A percentile compares a stretch with the other conserved stretches of the same genome.
These are phyloP conservation scores for Schizotus pectinicornis DNA, from an alignment of 2,888 invertebrate genomes.

Conservation along the genomic window DNA sequence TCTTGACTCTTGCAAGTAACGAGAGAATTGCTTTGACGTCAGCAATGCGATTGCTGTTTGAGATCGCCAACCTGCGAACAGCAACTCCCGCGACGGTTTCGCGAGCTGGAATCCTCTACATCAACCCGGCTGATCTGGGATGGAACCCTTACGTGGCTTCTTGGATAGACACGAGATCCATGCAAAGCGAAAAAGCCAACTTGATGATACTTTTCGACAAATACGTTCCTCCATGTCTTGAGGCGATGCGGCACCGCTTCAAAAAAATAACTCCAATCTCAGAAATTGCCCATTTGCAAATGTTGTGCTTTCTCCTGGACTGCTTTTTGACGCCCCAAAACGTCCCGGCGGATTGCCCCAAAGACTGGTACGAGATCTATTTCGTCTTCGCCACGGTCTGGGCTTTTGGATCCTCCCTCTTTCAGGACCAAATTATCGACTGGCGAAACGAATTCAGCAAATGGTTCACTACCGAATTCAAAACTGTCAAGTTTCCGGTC, in stretches of 20 bases:
- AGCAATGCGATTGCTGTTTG: slow-evolving; percentile 90
- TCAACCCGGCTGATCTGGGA: slow-evolving; percentile 92
- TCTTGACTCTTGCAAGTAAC: slow-evolving; percentile 90
- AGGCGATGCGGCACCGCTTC: slow-evolving; percentile 74
- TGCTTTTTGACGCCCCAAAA: slow-evolving; percentile 81
- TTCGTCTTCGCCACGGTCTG: slow-evolving; percentile 90
- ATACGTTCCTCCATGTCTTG: slow-evolving; percentile 85
- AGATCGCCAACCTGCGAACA: slow-evolving; percentile 86
- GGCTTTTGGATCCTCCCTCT: slow-evolving; percentile 92
- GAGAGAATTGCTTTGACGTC: slow-evolving; percentile 91
- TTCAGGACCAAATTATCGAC: slow-evolving; percentile 89
- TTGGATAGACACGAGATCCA: slow-evolving; percentile 81
- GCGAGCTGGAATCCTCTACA: slow-evolving; percentile 91
- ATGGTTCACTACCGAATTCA: slow-evolving; percentile 94
- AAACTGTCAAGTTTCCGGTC: slow-evolving; percentile 84
- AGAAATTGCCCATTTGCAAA: slow-evolving; percentile 87
- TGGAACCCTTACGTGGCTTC: slow-evolving; percentile 94
- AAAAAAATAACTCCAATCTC: slow-evolving; percentile 91
- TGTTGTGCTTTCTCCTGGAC: slow-evolving; percentile 86
- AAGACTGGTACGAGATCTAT: slow-evolving; percentile 93
- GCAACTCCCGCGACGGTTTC: slow-evolving; percentile 97
- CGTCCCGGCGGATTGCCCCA: slow-evolving; percentile 86
- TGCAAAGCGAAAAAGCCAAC: slow-evolving; percentile 77
- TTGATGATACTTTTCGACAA: slow-evolving; percentile 90
- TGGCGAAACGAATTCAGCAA: slow-evolving; percentile 94